A percentile compares a stretch with the other conserved stretches of the same genome.
Conservation (phyloP, 2,888 invertebrate species). For the Therioaphis trifolii region DNA sequence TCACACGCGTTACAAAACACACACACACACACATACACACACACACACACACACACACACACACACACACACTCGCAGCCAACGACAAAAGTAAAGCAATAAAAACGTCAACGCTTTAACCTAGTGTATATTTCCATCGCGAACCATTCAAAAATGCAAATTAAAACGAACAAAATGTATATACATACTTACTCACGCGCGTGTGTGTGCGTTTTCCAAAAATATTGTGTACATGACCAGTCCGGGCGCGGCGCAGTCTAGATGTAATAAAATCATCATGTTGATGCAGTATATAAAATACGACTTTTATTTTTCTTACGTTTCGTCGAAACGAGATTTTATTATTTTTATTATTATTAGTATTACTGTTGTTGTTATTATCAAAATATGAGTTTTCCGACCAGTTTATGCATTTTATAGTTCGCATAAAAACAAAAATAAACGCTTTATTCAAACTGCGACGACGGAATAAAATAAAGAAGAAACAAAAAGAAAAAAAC, state of each 20-base stretch:
- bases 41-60: too few relatives aligned
- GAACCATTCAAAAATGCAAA: not conserved
- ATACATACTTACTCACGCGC: too few relatives aligned
- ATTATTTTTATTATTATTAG: too few relatives aligned
- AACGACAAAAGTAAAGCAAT: slow-evolving; percentile 1
- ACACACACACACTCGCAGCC: not conserved
- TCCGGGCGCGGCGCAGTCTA: not conserved
- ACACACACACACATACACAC: too few relatives aligned
- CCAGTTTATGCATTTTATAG: not conserved
- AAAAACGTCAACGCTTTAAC: not conserved
- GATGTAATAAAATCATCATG: not conserved
- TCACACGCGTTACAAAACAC: too few relatives aligned
- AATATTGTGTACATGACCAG: not conserved
- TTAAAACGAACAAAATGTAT: not conserved
- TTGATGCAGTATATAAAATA: not conserved
- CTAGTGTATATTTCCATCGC: not conserved
- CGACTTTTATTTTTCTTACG: not conserved
- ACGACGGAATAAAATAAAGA: not conserved
- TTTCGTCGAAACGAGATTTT: too few relatives aligned
- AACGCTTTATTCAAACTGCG: too few relatives aligned
- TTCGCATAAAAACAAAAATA: not conserved
- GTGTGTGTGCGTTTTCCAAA: too few relatives aligned
- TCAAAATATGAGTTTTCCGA: not conserved
- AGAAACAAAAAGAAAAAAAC: too few relatives aligned
- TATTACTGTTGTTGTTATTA: too few relatives aligned